Evolutionary conservation across 2,113 vertebrate genomes (phyloP).

Genomic region (Trogon surrucura): DNA sequence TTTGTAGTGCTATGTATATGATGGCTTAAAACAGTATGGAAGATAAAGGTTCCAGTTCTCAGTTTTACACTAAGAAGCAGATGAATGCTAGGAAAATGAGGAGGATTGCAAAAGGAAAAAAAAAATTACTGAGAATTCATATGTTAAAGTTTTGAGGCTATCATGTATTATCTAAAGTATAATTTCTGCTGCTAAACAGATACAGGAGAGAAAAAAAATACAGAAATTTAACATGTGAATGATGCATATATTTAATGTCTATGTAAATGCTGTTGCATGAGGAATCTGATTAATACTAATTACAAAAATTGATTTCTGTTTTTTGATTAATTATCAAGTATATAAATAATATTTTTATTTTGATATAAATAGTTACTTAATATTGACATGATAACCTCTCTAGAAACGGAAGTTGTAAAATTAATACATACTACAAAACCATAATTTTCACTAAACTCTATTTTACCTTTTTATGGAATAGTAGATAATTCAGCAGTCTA

Average conservation of each 20-base stretch:
- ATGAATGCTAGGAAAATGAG: background rate
- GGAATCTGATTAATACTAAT: background rate
- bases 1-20: background rate
- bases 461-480: background rate
- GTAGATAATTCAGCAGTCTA: background rate
- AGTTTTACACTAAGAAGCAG: background rate
- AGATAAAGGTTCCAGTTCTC: background rate
- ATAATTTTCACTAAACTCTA: background rate
- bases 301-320: background rate
- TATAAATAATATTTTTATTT: background rate
- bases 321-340: background rate
- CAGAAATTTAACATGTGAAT: background rate
- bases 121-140: background rate
- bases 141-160: background rate
- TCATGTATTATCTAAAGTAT: background rate
- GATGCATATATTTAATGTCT: background rate
- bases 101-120: background rate
- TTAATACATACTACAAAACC: background rate
- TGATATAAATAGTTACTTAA: background rate
- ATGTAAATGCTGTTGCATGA: background rate
- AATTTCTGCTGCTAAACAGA: background rate
- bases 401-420: background rate
- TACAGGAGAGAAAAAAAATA: accelerated
- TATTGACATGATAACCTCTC: background rate
- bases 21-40: background rate